Conservation (phyloP, 2,113 vertebrate species). For the Sinocyclocheilus anophthalmus region DNA sequence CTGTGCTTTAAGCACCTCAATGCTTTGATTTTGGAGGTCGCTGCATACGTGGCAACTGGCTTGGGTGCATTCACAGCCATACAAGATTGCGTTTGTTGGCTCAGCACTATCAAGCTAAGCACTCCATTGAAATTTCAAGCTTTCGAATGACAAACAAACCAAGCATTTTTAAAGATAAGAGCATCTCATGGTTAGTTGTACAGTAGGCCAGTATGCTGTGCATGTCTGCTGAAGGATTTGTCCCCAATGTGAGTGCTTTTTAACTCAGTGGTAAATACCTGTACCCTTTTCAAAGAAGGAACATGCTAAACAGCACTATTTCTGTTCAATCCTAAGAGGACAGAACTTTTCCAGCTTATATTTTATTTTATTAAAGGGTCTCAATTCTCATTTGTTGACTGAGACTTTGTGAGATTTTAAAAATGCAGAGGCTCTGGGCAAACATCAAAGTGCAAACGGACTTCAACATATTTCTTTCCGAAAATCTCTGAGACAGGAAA, state of each 20-base stretch:
- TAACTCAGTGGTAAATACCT: slow-evolving; percentile 37
- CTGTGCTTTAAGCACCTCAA: slow-evolving; percentile 12
- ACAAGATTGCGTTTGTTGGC: background rate
- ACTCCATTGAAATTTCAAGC: slow-evolving; percentile 7
- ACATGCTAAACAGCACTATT: slow-evolving; percentile 1
- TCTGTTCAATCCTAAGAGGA: slow-evolving; percentile 2
- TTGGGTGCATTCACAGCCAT: background rate
- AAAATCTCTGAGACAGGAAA: background rate
- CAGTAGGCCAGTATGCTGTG: slow-evolving; percentile 23
- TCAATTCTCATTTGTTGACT: slow-evolving; percentile 23
- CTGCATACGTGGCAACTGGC: slow-evolving; percentile 11
- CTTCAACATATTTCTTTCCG: background rate
- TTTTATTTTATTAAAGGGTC: slow-evolving; percentile 21
- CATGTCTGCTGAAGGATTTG: slow-evolving; percentile 11
- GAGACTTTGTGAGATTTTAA: background rate
- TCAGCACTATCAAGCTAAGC: slow-evolving; percentile 13
- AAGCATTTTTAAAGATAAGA: slow-evolving; percentile 5
- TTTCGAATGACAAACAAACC: slow-evolving; percentile 16
- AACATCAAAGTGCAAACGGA: background rate
- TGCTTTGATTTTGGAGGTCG: slow-evolving; percentile 24
- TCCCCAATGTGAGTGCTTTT: slow-evolving; percentile 33
- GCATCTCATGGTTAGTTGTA: background rate
- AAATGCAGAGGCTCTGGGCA: slow-evolving; percentile 1
- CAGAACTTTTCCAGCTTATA: background rate
- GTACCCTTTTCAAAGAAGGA: slow-evolving; percentile 20